phyloP scores from a whole-genome alignment of 2,113 vertebrate genomes.

The Mus musculus region DNA sequence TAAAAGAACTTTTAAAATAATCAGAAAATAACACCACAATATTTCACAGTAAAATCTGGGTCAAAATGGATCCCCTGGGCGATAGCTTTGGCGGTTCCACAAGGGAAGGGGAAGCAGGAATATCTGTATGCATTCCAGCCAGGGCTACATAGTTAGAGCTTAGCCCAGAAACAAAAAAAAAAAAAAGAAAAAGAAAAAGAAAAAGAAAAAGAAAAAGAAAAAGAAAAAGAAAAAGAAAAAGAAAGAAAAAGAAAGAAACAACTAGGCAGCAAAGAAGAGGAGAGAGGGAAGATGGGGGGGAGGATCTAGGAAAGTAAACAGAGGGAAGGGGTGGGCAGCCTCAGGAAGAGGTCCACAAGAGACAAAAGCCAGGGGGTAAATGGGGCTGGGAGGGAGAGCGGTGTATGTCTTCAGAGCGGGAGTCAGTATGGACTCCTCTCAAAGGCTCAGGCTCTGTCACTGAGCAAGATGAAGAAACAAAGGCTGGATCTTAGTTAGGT shows the following conservation, averaged over 20 bases:
- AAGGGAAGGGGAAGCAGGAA: neutral
- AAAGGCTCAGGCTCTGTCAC: neutral
- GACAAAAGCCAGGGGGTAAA: neutral
- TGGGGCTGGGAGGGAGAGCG: fast-evolving
- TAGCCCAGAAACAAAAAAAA: neutral
- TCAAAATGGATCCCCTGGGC: neutral
- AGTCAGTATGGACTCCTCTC: neutral
- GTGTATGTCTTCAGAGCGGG: neutral
- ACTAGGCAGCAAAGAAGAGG: neutral
- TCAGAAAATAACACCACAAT: neutral
- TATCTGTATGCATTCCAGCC: neutral
- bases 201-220: too few relatives aligned
- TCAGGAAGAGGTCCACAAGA: neutral
- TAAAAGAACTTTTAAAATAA: neutral
- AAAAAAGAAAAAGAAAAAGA: too few relatives aligned
- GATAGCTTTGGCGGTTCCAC: neutral
- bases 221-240: too few relatives aligned
- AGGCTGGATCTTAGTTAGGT: neutral
- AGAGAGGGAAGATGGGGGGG: neutral
- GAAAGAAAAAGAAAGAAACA: too few relatives aligned
- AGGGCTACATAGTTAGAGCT: too few relatives aligned
- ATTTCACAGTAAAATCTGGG: neutral
- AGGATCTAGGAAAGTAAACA: neutral
- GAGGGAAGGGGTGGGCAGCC: neutral
- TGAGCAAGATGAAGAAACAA: neutral